These are phyloP conservation scores for Engystomops pustulosus DNA, from an alignment of 2,113 vertebrate species.

Conservation along the genomic window DNA sequence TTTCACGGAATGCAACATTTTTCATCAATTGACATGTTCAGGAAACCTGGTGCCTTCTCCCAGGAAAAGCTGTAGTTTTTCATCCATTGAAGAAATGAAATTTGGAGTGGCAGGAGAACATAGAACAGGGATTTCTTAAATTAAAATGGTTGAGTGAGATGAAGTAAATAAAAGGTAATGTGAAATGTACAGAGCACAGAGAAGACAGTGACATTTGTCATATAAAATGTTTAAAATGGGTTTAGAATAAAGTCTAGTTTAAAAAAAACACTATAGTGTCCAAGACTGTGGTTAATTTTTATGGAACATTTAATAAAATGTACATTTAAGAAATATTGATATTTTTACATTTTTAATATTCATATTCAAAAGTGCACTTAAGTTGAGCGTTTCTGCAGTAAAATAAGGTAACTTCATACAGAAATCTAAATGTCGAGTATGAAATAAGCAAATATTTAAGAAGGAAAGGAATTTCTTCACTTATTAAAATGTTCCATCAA, in stretches of 20 bases:
- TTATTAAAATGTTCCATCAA: background rate
- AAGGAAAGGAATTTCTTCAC: background rate
- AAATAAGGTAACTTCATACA: background rate
- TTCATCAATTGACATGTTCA: background rate
- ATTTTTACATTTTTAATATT: background rate
- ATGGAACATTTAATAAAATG: background rate
- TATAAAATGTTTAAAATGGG: background rate
- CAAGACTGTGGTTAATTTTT: background rate
- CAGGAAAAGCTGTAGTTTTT: background rate
- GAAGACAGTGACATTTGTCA: background rate
- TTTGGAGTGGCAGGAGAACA: background rate
- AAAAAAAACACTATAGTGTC: background rate
- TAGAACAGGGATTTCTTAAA: background rate
- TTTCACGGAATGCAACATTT: too few relatives aligned
- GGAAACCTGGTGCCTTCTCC: background rate
- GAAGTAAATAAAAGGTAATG: slow-evolving; percentile 8
- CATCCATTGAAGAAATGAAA: background rate
- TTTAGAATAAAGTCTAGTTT: background rate
- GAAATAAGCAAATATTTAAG: background rate
- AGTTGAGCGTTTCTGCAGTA: background rate
- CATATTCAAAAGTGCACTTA: too few relatives aligned
- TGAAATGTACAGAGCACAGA: background rate
- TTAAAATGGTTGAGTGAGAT: background rate
- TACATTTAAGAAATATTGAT: background rate
- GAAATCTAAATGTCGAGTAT: background rate